Base-by-base conservation (phyloP, 2,888 invertebrate genomes). In the Drosophila testacea region DNA sequence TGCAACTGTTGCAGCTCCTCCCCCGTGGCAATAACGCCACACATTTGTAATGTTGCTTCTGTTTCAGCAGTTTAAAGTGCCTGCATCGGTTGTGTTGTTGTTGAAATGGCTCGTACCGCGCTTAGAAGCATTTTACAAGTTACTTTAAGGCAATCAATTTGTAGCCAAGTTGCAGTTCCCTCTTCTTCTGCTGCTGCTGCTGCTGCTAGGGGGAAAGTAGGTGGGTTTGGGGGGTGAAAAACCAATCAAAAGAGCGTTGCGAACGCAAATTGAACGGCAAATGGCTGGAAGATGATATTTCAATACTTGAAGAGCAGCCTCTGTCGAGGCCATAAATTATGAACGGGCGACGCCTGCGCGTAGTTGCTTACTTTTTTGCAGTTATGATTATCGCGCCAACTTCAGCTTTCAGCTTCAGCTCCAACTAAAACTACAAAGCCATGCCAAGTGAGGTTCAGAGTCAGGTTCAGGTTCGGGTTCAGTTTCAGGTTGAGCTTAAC, bases 1-100 rank as follows among this genome's bases (percentile, higher is more conserved):
- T 16, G 39, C 56, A 38, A 46, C 44, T 47, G 66, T 39, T 69
- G 77, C 57, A 63, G 66, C 80, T 72, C 82, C 85, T 89, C 88
- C 84, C 89, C 88, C 85, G 74, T 88, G 90, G 90, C 90, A 91
- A 90, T 91, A 90, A 91, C 91, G 89, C 89, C 91, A 91, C 86
- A 90, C 88, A 90, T 90, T 90, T 89, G 90, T 90, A 91, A 90
- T 88, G 79, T 79, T 90, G 90, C 90, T 90, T 90, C 90, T 91
- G 90, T 90, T 91, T 89, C 69, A 76, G 73, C 75, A 72, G 76
- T 73, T 81, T 71, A 73, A 73, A 77, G 69, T 68, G 22, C 22
- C 22, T 22, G 22, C 0, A 16, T 16, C 16, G 16, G 22, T 22
- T 22, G 22, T 22, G 66, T 64, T 30, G 32, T 27, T 46, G 30